These are phyloP conservation scores for Petrocephalus schoutedeni DNA, from an alignment of 2,797 vertebrate species.

Conservation along the genomic window DNA sequence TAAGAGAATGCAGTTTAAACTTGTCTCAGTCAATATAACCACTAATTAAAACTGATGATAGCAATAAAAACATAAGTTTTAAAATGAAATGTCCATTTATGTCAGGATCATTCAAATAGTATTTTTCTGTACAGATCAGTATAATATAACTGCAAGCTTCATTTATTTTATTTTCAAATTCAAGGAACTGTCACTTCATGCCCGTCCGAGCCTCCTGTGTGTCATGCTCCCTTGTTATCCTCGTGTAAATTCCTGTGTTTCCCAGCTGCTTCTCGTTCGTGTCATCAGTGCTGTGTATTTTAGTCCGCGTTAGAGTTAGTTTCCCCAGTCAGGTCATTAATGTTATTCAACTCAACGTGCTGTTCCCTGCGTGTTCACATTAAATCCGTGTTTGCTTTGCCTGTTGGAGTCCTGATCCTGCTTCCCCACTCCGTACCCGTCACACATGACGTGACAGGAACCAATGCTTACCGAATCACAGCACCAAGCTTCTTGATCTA, in stretches of 20 bases:
- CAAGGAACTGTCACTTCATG: neutral
- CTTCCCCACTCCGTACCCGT: no score
- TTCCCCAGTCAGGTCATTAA: no score
- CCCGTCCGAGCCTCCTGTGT: no score
- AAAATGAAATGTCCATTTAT: neutral
- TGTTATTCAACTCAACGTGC: no score
- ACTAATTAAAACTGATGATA: neutral
- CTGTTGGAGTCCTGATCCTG: no score
- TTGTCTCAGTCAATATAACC: neutral
- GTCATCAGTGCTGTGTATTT: no score
- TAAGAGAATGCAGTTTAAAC: neutral
- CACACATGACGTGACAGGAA: neutral
- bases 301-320: no score
- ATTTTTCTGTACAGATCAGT: neutral
- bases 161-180: neutral
- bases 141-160: neutral
- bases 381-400: no score
- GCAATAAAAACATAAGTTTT: neutral
- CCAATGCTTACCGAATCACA: neutral
- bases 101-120: neutral
- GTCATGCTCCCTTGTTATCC: no score
- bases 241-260: no score
- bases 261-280: no score
- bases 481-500: neutral
- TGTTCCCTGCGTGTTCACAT: no score